These are phyloP conservation scores for Timandra comae DNA, from an alignment of 2,888 invertebrate species.

Conservation along the genomic window DNA sequence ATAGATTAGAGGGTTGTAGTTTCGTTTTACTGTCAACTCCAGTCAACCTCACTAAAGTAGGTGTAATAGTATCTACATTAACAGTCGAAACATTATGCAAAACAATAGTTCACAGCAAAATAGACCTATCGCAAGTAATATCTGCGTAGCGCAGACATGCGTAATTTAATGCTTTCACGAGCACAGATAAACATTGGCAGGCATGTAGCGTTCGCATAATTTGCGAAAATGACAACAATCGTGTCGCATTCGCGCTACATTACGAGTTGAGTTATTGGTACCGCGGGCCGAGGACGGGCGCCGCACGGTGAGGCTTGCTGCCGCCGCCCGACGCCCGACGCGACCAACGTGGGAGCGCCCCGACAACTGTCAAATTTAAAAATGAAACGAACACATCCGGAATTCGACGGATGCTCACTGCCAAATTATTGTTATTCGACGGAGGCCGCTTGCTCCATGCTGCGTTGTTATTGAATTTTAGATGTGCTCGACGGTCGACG, in stretches of 20 bases:
- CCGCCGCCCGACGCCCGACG: conserved; percentile 23
- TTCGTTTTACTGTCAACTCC: too few relatives aligned
- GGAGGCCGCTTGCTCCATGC: conserved; percentile 40
- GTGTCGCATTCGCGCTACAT: conserved; percentile 63
- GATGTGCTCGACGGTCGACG: conserved; percentile 40
- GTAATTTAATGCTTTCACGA: conserved; percentile 64
- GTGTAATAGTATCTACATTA: too few relatives aligned
- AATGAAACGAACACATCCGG: conserved; percentile 70
- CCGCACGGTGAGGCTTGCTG: conserved; percentile 23
- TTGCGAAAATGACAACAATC: conserved; percentile 71
- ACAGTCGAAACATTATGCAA: too few relatives aligned
- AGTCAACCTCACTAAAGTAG: too few relatives aligned
- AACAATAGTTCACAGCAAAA: conserved; percentile 16
- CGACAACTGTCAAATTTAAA: conserved; percentile 74
- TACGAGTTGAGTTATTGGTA: conserved; percentile 60
- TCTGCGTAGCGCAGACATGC: conserved; percentile 40
- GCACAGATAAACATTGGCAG: conserved; percentile 65
- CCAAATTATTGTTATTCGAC: conserved; percentile 74
- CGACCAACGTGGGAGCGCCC: too few relatives aligned
- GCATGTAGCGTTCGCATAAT: conserved; percentile 65
- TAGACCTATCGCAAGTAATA: conserved; percentile 42
- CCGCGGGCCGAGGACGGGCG: conserved; percentile 26
- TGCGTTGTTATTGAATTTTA: conserved; percentile 68
- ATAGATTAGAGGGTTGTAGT: too few relatives aligned
- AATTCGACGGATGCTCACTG: conserved; percentile 64